Percentiles rank a stretch among this genome's conserved stretches.
phyloP scores from a whole-genome alignment of 1,140 invertebrate species.

The Asbolus verrucosus region DNA sequence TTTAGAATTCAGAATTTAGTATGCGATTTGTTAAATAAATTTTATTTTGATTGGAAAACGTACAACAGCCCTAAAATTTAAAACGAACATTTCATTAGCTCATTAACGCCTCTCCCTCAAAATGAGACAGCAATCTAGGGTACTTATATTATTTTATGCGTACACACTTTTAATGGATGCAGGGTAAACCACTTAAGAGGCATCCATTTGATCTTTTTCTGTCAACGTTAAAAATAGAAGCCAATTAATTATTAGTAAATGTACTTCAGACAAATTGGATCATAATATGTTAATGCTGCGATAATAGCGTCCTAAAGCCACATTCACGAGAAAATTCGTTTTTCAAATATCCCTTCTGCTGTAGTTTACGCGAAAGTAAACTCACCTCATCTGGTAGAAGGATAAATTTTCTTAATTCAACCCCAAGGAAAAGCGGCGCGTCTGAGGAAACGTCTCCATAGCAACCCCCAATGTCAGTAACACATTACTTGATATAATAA shows the following conservation, averaged over 20 bases:
- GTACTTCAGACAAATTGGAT: neutral
- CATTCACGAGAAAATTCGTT: neutral
- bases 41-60: no score
- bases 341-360: neutral
- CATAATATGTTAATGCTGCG: neutral
- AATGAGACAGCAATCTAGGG: neutral
- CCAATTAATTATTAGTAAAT: slow-evolving; percentile 9
- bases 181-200: slow-evolving; percentile 4
- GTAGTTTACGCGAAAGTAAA: no score
- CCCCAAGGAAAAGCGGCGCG: no score
- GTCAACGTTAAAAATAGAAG: neutral
- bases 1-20: no score
- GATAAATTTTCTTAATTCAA: slow-evolving; percentile 35
- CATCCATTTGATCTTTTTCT: slow-evolving; percentile 8
- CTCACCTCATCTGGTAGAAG: neutral
- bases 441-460: slow-evolving; percentile 29
- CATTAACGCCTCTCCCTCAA: no score
- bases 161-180: neutral
- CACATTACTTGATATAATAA: slow-evolving; percentile 18
- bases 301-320: neutral
- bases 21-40: no score
- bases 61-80: no score
- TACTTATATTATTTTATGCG: neutral
- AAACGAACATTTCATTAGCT: no score
- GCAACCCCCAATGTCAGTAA: slow-evolving; percentile 20